phyloP scores from a whole-genome alignment of 2,797 vertebrate genomes.

The Serranus cabrilla region DNA sequence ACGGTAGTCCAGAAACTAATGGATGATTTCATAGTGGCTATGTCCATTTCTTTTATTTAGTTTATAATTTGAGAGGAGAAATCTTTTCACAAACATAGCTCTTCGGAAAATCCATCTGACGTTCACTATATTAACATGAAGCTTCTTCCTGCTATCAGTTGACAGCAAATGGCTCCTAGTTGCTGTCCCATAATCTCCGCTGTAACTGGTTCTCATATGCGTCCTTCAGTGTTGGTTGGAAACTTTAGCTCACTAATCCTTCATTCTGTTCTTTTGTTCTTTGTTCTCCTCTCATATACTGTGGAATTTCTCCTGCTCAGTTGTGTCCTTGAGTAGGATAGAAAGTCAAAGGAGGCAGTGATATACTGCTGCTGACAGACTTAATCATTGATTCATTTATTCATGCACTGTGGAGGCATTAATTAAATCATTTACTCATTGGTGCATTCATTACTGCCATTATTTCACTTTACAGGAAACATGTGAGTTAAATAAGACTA shows the following conservation, averaged over 20 bases:
- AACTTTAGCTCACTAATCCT: conserved; percentile 59
- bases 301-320: conserved; percentile 61
- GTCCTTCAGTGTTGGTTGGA: conserved; percentile 46
- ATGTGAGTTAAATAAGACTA: background rate
- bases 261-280: conserved; percentile 52
- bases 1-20: no score
- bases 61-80: conserved; percentile 1
- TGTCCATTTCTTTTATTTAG: no score
- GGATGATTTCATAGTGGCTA: no score
- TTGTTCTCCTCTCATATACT: conserved; percentile 67
- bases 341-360: conserved; percentile 52
- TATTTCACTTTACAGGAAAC: background rate
- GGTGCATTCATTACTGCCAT: background rate
- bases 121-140: conserved; percentile 38
- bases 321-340: conserved; percentile 56
- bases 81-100: conserved; percentile 20
- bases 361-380: conserved; percentile 29
- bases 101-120: conserved; percentile 29
- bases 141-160: conserved; percentile 22
- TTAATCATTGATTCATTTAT: conserved; percentile 30
- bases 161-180: conserved; percentile 8
- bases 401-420: conserved; percentile 2
- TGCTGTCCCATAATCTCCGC: conserved; percentile 11
- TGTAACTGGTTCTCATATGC: conserved; percentile 26
- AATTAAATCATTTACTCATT: background rate